Evolutionary conservation across 2,113 vertebrate species (phyloP).

Genomic region (Garra rufa): DNA sequence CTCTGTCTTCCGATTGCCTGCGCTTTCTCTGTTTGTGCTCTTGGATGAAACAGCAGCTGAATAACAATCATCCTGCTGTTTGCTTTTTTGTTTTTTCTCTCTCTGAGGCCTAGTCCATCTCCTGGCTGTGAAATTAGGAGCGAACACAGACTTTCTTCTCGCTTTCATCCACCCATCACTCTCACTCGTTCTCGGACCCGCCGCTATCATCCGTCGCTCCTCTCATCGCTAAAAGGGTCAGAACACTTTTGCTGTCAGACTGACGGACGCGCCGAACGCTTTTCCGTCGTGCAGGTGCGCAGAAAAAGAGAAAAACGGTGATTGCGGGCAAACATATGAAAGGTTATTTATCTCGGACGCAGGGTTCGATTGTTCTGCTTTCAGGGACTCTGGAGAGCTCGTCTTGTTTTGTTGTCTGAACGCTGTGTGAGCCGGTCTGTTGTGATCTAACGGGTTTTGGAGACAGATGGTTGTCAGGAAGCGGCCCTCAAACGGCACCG

Average conservation of each 20-base stretch:
- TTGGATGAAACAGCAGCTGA: slow-evolving; percentile 21
- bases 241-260: slow-evolving; percentile 27
- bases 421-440: slow-evolving; percentile 63
- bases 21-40: slow-evolving; percentile 20
- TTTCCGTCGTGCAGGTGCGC: not conserved
- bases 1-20: not conserved
- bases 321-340: not conserved
- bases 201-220: not conserved
- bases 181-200: not conserved
- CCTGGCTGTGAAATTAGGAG: slow-evolving; percentile 34
- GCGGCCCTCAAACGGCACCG: slow-evolving; percentile 60
- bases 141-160: slow-evolving; percentile 8
- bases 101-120: not conserved
- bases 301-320: not conserved
- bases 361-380: not conserved
- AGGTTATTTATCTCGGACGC: not conserved
- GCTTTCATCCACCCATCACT: not conserved
- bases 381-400: not conserved
- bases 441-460: slow-evolving; percentile 56
- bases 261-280: not conserved
- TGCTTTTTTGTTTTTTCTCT: not conserved
- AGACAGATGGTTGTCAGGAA: slow-evolving; percentile 75
- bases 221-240: not conserved
- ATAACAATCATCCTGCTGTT: slow-evolving; percentile 31
- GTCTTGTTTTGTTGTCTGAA: slow-evolving; percentile 63